Percentiles rank a stretch among this genome's conserved stretches.
Conservation (phyloP, 2,113 vertebrate species). For the Tricholaema leucomelas region DNA sequence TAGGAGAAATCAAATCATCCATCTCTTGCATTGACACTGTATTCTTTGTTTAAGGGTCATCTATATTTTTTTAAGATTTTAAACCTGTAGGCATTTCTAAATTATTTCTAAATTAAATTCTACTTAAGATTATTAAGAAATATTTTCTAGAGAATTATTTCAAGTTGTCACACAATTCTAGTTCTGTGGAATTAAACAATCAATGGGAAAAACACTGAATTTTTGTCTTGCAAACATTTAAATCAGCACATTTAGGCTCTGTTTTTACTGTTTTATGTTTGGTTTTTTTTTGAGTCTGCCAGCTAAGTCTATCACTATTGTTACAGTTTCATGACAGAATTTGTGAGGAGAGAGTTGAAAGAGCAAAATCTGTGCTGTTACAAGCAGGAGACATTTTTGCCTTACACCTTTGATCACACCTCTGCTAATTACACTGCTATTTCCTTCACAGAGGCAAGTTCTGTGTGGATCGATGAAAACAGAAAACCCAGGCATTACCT, state of each 20-base stretch:
- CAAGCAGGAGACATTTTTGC: neutral
- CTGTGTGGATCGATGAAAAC: neutral
- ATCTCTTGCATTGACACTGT: neutral
- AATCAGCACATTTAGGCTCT: neutral
- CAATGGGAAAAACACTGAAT: neutral
- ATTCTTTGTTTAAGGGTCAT: neutral
- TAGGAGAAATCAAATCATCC: neutral
- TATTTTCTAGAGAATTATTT: neutral
- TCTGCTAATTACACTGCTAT: neutral
- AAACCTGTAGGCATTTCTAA: slow-evolving; percentile 1
- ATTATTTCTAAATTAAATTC: slow-evolving; percentile 19
- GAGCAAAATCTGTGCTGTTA: neutral
- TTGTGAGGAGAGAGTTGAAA: too few relatives aligned
- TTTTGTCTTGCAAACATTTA: neutral
- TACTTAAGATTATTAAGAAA: neutral
- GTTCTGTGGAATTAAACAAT: slow-evolving; percentile 8
- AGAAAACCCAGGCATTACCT: neutral
- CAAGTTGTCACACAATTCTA: neutral
- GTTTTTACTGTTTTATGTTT: neutral
- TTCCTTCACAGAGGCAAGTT: neutral
- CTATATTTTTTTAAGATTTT: neutral
- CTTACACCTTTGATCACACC: neutral
- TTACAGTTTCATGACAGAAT: neutral
- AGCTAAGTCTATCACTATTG: neutral
- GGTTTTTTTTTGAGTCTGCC: neutral